Percentiles rank a stretch among this genome's conserved stretches.
Conservation (phyloP, 2,888 invertebrate species). For the Patella caerulea region DNA sequence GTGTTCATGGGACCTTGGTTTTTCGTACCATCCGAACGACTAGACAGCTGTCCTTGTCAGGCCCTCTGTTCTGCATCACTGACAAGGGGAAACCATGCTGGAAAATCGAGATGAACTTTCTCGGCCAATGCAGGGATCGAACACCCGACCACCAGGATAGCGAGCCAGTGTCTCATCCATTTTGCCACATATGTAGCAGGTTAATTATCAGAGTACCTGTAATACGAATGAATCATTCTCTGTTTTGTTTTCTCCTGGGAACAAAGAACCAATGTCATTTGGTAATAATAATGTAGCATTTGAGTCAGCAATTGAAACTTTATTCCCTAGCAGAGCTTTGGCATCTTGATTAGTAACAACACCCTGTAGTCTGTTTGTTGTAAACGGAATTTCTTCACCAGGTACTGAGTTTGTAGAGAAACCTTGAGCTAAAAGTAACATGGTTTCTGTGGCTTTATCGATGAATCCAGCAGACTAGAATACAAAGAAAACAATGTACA, state of each 20-base stretch:
- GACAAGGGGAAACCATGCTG: too few species aligned
- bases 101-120: too few species aligned
- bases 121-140: too few species aligned
- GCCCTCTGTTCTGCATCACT: too few species aligned
- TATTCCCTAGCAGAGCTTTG: neutral
- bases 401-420: constrained; percentile 15
- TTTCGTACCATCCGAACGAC: too few species aligned
- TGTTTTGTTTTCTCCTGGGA: constrained; percentile 6
- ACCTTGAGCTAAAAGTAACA: neutral
- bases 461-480: neutral
- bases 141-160: too few species aligned
- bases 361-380: constrained; percentile 1
- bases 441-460: neutral
- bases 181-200: too few species aligned
- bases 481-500: neutral
- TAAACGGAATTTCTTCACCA: constrained; percentile 12
- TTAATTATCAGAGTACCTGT: neutral
- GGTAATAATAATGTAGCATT: neutral
- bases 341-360: constrained; percentile 5
- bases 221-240: constrained; percentile 9
- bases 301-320: neutral
- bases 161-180: too few species aligned
- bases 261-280: neutral
- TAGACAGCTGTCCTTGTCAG: too few species aligned
- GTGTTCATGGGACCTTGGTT: too few species aligned